Evolutionary conservation across 2,113 vertebrate genomes (phyloP).

Genomic region (Epinephelus cyanopodus): DNA sequence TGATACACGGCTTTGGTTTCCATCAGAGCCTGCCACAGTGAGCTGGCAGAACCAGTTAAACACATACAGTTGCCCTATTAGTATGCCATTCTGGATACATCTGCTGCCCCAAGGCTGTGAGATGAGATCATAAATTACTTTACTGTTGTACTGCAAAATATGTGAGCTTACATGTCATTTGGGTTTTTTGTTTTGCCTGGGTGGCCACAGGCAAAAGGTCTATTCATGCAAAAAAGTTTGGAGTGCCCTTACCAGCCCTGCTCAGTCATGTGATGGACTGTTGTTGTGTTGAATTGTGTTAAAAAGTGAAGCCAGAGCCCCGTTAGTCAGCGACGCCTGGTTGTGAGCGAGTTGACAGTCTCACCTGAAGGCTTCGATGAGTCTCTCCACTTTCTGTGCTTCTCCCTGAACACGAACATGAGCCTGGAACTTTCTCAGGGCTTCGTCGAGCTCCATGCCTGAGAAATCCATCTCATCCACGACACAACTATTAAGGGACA

Average conservation of each 20-base stretch:
- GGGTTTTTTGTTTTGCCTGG: slow-evolving; percentile 51
- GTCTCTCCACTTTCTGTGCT: slow-evolving; percentile 98
- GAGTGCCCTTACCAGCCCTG: slow-evolving; percentile 26
- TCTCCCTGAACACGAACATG: slow-evolving; percentile 98
- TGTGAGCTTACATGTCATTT: slow-evolving; percentile 19
- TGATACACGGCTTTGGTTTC: slow-evolving; percentile 61
- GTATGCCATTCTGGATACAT: slow-evolving; percentile 30
- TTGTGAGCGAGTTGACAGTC: slow-evolving; percentile 53
- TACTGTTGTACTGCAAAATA: slow-evolving; percentile 32
- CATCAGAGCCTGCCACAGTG: slow-evolving; percentile 47
- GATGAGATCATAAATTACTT: slow-evolving; percentile 30
- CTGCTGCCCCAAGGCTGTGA: slow-evolving; percentile 34
- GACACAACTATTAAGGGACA: slow-evolving; percentile 88
- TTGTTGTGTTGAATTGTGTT: slow-evolving; percentile 37
- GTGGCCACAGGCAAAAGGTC: slow-evolving; percentile 49
- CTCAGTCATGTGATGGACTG: slow-evolving; percentile 40
- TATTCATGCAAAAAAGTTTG: slow-evolving; percentile 41
- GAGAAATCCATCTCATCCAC: slow-evolving; percentile 99
- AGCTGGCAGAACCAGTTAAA: slow-evolving; percentile 48
- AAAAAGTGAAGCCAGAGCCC: slow-evolving; percentile 42
- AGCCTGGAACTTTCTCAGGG: slow-evolving; percentile 97
- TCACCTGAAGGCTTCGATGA: slow-evolving; percentile 99
- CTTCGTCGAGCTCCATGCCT: slow-evolving; percentile 97
- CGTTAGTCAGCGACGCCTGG: slow-evolving; percentile 26
- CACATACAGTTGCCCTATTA: slow-evolving; percentile 40